Conservation (phyloP, 2,797 vertebrate genomes). For the Oryzias sinensis region DNA sequence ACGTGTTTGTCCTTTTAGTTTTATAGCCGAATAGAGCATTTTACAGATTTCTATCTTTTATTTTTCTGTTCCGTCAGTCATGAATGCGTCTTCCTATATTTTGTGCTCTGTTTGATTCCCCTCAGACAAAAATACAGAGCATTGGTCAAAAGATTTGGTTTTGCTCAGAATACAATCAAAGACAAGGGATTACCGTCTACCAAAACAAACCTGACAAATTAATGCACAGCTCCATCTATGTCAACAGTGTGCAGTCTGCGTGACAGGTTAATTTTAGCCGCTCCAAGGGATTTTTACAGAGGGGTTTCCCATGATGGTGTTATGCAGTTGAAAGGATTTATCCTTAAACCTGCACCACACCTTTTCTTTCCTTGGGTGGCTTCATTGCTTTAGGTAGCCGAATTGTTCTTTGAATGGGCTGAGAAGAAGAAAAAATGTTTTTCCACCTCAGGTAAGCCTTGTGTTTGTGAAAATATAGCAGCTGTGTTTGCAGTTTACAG, state of each 20-base stretch:
- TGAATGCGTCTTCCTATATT: background rate
- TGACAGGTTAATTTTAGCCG: constrained; percentile 44
- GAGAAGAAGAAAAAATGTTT: background rate
- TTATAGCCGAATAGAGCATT: no score
- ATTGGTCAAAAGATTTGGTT: constrained; percentile 14
- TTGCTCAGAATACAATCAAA: constrained; percentile 12
- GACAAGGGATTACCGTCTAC: constrained; percentile 24
- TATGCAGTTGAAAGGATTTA: constrained; percentile 32
- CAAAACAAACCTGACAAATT: constrained; percentile 34
- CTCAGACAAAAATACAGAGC: background rate
- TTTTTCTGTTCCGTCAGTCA: background rate
- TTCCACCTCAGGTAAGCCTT: constrained; percentile 28
- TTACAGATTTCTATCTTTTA: background rate
- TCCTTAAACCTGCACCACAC: constrained; percentile 35
- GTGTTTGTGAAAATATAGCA: background rate
- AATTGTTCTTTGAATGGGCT: constrained; percentile 13
- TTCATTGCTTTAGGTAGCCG: constrained; percentile 10
- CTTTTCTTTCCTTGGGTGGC: constrained; percentile 23
- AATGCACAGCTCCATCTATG: constrained; percentile 18
- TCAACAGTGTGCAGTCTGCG: constrained; percentile 23
- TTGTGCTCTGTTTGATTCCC: constrained; percentile 12
- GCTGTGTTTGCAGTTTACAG: constrained; percentile 2
- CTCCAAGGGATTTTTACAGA: constrained; percentile 38
- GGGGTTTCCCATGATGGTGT: constrained; percentile 45
- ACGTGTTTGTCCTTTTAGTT: no score